Percentiles rank a stretch among this genome's conserved stretches.
Evolutionary conservation across 1,140 invertebrate species (phyloP).

Genomic region (Pararge aegeria): DNA sequence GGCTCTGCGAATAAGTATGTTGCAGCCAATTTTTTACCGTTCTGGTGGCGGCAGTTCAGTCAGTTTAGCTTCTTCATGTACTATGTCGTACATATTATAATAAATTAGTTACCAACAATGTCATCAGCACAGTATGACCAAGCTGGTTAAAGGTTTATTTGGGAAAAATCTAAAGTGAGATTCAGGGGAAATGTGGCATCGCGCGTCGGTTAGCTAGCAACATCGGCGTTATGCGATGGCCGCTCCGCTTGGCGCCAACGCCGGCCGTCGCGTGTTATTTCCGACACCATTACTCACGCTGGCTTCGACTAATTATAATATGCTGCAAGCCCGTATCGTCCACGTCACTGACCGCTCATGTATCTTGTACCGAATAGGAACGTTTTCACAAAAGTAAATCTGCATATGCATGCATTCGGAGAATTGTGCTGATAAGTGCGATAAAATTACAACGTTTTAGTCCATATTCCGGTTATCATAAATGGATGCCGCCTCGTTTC

Average conservation of each 20-base stretch:
- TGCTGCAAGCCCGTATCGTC: slow-evolving; percentile 60
- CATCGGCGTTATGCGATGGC: slow-evolving; percentile 50
- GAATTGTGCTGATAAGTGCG: slow-evolving; percentile 18
- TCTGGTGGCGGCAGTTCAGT: too few relatives aligned
- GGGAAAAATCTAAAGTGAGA: too few relatives aligned
- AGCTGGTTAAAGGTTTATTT: too few relatives aligned
- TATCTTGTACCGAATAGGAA: slow-evolving; percentile 35
- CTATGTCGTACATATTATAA: too few relatives aligned
- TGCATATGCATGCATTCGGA: slow-evolving; percentile 15
- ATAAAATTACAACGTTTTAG: slow-evolving; percentile 16
- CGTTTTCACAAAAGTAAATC: slow-evolving; percentile 29
- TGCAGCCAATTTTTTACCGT: too few relatives aligned
- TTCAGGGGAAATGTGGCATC: too few relatives aligned
- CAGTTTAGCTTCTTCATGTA: too few relatives aligned
- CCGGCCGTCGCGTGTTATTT: slow-evolving; percentile 67
- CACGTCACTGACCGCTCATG: slow-evolving; percentile 77
- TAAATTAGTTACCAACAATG: too few relatives aligned
- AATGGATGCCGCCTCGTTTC: slow-evolving; percentile 35
- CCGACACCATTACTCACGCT: slow-evolving; percentile 75
- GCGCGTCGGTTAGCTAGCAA: too few relatives aligned
- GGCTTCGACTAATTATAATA: slow-evolving; percentile 76
- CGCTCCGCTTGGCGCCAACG: slow-evolving; percentile 69
- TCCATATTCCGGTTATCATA: slow-evolving; percentile 29
- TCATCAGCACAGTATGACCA: too few relatives aligned
- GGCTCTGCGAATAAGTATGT: too few relatives aligned